Percentiles rank a stretch among this genome's conserved stretches.
Evolutionary conservation across 2,888 invertebrate genomes (phyloP).

Genomic region (Pediacus dermestoides): DNA sequence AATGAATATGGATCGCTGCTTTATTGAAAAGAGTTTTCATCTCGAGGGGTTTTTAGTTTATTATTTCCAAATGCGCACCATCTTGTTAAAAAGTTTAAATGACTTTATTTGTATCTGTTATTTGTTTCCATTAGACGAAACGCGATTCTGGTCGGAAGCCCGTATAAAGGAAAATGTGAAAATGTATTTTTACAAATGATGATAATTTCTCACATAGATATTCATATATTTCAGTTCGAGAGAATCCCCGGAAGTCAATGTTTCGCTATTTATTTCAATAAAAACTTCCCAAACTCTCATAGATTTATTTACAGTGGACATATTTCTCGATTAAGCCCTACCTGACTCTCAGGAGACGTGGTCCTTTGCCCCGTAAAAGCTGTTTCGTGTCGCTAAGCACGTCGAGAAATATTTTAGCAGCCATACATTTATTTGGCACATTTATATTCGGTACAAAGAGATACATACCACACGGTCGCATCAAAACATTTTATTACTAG

Average conservation of each 20-base stretch:
- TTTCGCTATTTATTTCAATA: constrained; percentile 31
- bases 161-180: too few relatives aligned
- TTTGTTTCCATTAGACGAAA: too few relatives aligned
- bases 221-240: constrained; percentile 13
- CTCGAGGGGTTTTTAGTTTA: too few relatives aligned
- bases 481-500: too few relatives aligned
- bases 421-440: constrained; percentile 1
- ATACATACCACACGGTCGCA: too few relatives aligned
- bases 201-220: constrained; percentile 11
- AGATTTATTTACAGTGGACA: constrained; percentile 31
- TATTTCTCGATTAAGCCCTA: constrained; percentile 31
- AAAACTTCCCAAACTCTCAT: constrained; percentile 26
- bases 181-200: constrained; percentile 16
- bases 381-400: constrained; percentile 29
- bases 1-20: too few relatives aligned
- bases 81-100: too few relatives aligned
- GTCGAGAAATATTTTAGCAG: constrained; percentile 18
- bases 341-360: constrained; percentile 25
- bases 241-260: constrained; percentile 12
- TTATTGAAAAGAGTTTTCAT: too few relatives aligned
- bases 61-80: too few relatives aligned
- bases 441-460: constrained; percentile 2
- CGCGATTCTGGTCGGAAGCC: too few relatives aligned
- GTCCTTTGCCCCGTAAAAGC: constrained; percentile 22
- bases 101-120: too few relatives aligned